These are phyloP conservation scores for Luffia ferchaultella DNA, from an alignment of 2,888 invertebrate genomes.

Conservation along the genomic window DNA sequence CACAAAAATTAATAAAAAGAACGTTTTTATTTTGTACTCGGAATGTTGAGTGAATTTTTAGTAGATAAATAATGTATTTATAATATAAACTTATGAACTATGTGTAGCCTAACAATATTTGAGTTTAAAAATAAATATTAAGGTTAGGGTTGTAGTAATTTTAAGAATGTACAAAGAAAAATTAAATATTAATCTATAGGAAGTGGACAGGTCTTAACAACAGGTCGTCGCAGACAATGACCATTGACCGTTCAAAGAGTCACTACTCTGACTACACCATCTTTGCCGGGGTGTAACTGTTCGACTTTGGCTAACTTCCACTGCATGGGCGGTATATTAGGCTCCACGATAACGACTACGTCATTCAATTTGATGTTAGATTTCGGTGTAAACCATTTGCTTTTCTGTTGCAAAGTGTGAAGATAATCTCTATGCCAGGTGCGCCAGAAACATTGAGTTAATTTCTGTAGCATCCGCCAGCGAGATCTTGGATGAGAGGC, in stretches of 20 bases:
- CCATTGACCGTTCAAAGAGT: constrained; percentile 7
- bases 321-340: constrained; percentile 6
- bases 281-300: constrained; percentile 10
- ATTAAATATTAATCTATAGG: neutral
- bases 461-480: constrained; percentile 7
- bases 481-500: neutral
- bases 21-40: no score
- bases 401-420: constrained; percentile 15
- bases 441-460: constrained; percentile 14
- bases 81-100: no score
- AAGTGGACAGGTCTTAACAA: constrained; percentile 7
- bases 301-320: constrained; percentile 8
- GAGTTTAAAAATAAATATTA: no score
- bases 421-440: constrained; percentile 14
- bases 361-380: constrained; percentile 6
- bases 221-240: constrained; percentile 4
- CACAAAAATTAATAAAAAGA: no score
- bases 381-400: constrained; percentile 10
- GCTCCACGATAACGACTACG: constrained; percentile 5
- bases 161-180: neutral
- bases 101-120: no score
- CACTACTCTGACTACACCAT: constrained; percentile 11
- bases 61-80: no score
- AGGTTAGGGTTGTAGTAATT: no score
- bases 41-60: no score